These are phyloP conservation scores for Drosophila helvetica DNA, from an alignment of 2,888 invertebrate genomes.

Conservation along the genomic window DNA sequence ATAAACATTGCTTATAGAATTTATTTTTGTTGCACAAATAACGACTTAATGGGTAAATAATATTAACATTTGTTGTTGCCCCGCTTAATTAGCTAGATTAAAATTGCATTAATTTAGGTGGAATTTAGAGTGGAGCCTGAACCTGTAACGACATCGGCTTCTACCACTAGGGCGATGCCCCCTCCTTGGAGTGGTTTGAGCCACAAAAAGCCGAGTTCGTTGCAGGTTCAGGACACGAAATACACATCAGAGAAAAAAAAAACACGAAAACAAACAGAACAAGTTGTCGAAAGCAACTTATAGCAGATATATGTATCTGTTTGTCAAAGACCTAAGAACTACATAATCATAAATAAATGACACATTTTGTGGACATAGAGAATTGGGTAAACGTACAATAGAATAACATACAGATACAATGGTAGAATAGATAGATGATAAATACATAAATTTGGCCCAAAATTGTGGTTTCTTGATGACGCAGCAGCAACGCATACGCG, in stretches of 20 bases:
- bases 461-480: slow-evolving; percentile 39
- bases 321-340: slow-evolving; percentile 57
- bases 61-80: slow-evolving; percentile 64
- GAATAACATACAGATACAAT: slow-evolving; percentile 47
- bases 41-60: slow-evolving; percentile 71
- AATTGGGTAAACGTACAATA: slow-evolving; percentile 64
- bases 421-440: slow-evolving; percentile 59
- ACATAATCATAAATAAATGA: slow-evolving; percentile 75
- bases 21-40: slow-evolving; percentile 72
- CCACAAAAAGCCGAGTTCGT: slow-evolving; percentile 47
- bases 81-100: slow-evolving; percentile 54
- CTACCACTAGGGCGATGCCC: not conserved
- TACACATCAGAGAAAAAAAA: slow-evolving; percentile 44
- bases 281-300: slow-evolving; percentile 27
- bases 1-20: slow-evolving; percentile 62
- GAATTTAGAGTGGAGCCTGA: slow-evolving; percentile 32
- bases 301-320: slow-evolving; percentile 7
- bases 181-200: not conserved
- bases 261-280: slow-evolving; percentile 40
- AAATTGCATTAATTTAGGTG: slow-evolving; percentile 59
- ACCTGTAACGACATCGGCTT: not conserved
- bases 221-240: not conserved
- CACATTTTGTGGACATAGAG: slow-evolving; percentile 77
- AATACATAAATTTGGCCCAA: slow-evolving; percentile 69
- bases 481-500: slow-evolving; percentile 11